These are phyloP conservation scores for Caenorhabditis drosophilae DNA, from an alignment of 2,888 invertebrate species.

Conservation along the genomic window DNA sequence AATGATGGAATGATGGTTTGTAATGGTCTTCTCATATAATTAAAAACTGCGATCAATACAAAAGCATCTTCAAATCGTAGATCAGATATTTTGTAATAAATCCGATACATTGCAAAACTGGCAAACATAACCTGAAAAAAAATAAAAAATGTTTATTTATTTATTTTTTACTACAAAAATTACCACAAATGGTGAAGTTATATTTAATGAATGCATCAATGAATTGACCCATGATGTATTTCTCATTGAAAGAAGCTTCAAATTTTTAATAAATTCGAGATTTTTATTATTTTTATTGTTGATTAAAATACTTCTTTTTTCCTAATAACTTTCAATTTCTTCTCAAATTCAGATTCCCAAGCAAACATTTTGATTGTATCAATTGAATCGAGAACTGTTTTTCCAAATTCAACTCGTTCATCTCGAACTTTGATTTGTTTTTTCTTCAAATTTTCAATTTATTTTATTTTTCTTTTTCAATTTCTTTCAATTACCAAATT, in stretches of 20 bases:
- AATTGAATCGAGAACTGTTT: conserved; percentile 31
- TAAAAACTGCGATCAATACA: conserved; percentile 41
- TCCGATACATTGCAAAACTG: conserved; percentile 26
- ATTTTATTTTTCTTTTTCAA: too few species aligned
- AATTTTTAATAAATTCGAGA: too few species aligned
- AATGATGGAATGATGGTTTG: conserved; percentile 33
- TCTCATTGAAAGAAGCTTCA: conserved; percentile 18
- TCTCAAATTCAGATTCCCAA: conserved; percentile 26
- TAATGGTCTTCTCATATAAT: conserved; percentile 41
- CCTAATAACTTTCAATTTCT: conserved; percentile 16
- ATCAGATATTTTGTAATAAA: conserved; percentile 22
- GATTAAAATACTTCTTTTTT: conserved; percentile 18
- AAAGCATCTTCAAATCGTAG: conserved; percentile 41
- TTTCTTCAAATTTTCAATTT: too few species aligned
- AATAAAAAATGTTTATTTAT: background rate
- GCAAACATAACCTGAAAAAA: conserved; percentile 20
- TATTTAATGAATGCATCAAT: conserved; percentile 38
- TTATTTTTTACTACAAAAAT: background rate
- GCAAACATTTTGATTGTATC: conserved; percentile 31
- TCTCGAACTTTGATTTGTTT: conserved; percentile 36
- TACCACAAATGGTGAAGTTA: conserved; percentile 43
- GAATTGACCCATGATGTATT: conserved; percentile 26
- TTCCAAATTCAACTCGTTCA: conserved; percentile 34
- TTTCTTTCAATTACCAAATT: too few species aligned
- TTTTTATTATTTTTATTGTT: too few species aligned